These are phyloP conservation scores for Gymnocephalus cernua DNA, from an alignment of 2,113 vertebrate species.

Conservation along the genomic window DNA sequence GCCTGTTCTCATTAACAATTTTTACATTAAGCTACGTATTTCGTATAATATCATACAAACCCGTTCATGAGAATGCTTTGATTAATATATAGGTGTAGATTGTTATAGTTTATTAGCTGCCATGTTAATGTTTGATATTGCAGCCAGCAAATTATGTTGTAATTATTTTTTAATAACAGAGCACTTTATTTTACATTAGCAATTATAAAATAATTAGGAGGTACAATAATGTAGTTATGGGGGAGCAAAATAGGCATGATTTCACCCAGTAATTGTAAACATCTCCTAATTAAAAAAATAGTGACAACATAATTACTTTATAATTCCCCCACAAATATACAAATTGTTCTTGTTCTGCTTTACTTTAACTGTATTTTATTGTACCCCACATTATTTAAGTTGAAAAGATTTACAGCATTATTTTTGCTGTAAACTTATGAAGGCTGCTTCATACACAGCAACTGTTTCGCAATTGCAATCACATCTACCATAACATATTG, in stretches of 20 bases:
- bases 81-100: background rate
- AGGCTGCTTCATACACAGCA: background rate
- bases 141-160: background rate
- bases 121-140: background rate
- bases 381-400: background rate
- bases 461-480: constrained; percentile 1
- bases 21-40: too few species aligned
- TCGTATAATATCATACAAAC: too few species aligned
- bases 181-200: too few species aligned
- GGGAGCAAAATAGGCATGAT: background rate
- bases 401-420: background rate
- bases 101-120: background rate
- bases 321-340: constrained; percentile 11
- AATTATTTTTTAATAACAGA: constrained; percentile 6
- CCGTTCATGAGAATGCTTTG: too few species aligned
- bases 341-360: background rate
- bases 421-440: constrained; percentile 1
- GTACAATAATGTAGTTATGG: constrained; percentile 5
- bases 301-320: constrained; percentile 2
- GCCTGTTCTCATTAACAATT: too few species aligned
- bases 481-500: background rate
- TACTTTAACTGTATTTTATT: background rate
- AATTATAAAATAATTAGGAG: constrained; percentile 15
- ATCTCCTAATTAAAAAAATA: constrained; percentile 19
- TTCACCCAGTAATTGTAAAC: background rate